Conservation (phyloP, 1,140 invertebrate genomes). For the Dryas iulia region DNA sequence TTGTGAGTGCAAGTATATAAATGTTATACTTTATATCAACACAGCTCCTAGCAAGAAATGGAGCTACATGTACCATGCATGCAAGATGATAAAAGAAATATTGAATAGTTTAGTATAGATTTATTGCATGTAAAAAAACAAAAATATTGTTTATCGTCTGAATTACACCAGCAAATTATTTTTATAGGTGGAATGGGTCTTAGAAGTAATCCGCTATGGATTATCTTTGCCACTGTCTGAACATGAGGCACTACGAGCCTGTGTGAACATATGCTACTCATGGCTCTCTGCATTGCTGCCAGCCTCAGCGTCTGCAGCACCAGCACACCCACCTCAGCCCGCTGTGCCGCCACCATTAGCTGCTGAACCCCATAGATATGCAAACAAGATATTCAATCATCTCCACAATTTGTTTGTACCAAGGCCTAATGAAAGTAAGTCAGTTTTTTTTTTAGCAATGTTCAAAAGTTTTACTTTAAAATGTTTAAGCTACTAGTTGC, state of each 20-base stretch:
- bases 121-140: too few relatives aligned
- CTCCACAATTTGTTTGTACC: constrained; percentile 97
- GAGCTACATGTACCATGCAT: too few relatives aligned
- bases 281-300: constrained; percentile 95
- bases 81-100: too few relatives aligned
- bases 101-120: too few relatives aligned
- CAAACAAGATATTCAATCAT: constrained; percentile 94
- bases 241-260: constrained; percentile 96
- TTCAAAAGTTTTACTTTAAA: too few relatives aligned
- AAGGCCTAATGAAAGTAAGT: constrained; percentile 93
- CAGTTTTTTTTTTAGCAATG: background rate
- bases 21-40: too few relatives aligned
- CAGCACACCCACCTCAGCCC: constrained; percentile 81
- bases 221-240: constrained; percentile 92
- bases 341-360: constrained; percentile 86
- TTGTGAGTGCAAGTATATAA: too few relatives aligned
- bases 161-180: background rate
- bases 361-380: constrained; percentile 95
- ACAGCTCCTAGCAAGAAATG: too few relatives aligned
- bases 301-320: constrained; percentile 85
- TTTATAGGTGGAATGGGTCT: constrained; percentile 89
- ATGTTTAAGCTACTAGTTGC: too few relatives aligned
- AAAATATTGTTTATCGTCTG: too few relatives aligned
- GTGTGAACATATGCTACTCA: constrained; percentile 98
- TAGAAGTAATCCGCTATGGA: constrained; percentile 96